A percentile compares a stretch with the other conserved stretches of the same genome.
These are phyloP conservation scores for Ormia ochracea DNA, from an alignment of 2,888 invertebrate genomes.

Conservation along the genomic window DNA sequence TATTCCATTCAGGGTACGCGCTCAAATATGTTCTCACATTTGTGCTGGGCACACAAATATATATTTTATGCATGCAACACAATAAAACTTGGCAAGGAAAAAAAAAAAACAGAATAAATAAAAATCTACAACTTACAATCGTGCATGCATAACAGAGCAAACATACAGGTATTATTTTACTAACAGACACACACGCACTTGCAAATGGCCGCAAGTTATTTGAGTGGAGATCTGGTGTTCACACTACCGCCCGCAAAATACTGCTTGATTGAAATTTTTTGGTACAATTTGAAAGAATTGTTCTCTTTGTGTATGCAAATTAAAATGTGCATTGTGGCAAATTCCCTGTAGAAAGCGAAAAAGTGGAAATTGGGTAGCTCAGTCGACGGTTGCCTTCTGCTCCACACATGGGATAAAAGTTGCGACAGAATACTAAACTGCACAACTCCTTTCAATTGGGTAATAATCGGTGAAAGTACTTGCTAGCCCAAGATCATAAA, in stretches of 20 bases:
- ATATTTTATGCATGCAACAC: conserved; percentile 29
- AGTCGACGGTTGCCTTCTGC: too few relatives aligned
- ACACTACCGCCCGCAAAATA: background rate
- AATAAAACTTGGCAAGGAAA: conserved; percentile 9
- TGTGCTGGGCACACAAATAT: conserved; percentile 7
- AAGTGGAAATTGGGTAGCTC: too few relatives aligned
- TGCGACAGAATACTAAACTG: too few relatives aligned
- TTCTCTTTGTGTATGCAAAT: too few relatives aligned
- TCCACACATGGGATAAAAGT: too few relatives aligned
- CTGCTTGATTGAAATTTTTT: background rate
- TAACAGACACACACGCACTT: conserved; percentile 17
- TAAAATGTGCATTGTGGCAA: too few relatives aligned
- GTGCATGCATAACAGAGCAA: conserved; percentile 46
- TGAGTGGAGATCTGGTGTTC: background rate
- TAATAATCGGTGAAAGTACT: too few relatives aligned
- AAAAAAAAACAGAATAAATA: background rate
- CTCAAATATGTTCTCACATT: conserved; percentile 28
- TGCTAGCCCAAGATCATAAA: too few relatives aligned
- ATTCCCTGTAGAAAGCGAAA: too few relatives aligned
- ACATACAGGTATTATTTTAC: conserved; percentile 46
- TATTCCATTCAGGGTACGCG: conserved; percentile 18
- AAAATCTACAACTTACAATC: conserved; percentile 50
- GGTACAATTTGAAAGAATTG: background rate
- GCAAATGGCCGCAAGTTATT: conserved; percentile 11
- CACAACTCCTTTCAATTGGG: too few relatives aligned